Evolutionary conservation across 1,140 invertebrate species (phyloP).

Genomic region (fruit fly (Drosophila melanogaster)): DNA sequence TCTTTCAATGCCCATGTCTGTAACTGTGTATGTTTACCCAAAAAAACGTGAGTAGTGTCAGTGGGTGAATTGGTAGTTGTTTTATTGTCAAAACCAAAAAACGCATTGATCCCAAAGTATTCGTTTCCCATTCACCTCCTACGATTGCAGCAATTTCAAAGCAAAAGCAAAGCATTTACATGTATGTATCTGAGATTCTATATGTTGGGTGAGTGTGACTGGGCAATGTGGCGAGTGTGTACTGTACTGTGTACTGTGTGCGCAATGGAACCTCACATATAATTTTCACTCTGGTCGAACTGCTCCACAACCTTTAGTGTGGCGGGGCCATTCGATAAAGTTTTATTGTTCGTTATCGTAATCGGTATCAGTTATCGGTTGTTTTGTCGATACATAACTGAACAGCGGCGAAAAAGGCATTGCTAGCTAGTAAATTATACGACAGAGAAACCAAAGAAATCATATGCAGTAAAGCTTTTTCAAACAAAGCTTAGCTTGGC

Average conservation of each 20-base stretch:
- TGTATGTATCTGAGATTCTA: slow-evolving; percentile 18
- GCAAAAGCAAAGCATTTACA: slow-evolving; percentile 61
- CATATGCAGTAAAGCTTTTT: slow-evolving; percentile 47
- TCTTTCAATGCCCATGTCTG: slow-evolving; percentile 27
- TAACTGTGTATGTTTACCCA: slow-evolving; percentile 9
- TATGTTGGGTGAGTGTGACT: slow-evolving; percentile 7
- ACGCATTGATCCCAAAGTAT: slow-evolving; percentile 37
- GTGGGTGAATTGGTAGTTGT: slow-evolving; percentile 10
- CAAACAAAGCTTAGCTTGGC: slow-evolving; percentile 58
- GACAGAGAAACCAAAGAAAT: slow-evolving; percentile 41
- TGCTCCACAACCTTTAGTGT: slow-evolving; percentile 24
- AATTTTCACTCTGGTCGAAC: slow-evolving; percentile 25
- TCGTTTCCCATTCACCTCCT: slow-evolving; percentile 32
- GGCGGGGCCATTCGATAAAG: slow-evolving; percentile 28
- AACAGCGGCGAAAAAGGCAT: slow-evolving; percentile 50
- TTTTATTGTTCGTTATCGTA: slow-evolving; percentile 32
- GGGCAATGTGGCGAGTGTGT: slow-evolving; percentile 14
- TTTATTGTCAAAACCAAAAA: slow-evolving; percentile 37
- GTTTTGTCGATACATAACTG: slow-evolving; percentile 36
- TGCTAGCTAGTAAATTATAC: slow-evolving; percentile 52
- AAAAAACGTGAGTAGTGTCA: slow-evolving; percentile 10
- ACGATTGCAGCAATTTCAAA: slow-evolving; percentile 56
- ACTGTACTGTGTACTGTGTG: slow-evolving; percentile 45
- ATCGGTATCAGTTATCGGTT: slow-evolving; percentile 34
- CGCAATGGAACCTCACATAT: slow-evolving; percentile 68